A percentile compares a stretch with the other conserved stretches of the same genome.
phyloP scores from a whole-genome alignment of 2,113 vertebrate species.

The Crypturellus undulatus region DNA sequence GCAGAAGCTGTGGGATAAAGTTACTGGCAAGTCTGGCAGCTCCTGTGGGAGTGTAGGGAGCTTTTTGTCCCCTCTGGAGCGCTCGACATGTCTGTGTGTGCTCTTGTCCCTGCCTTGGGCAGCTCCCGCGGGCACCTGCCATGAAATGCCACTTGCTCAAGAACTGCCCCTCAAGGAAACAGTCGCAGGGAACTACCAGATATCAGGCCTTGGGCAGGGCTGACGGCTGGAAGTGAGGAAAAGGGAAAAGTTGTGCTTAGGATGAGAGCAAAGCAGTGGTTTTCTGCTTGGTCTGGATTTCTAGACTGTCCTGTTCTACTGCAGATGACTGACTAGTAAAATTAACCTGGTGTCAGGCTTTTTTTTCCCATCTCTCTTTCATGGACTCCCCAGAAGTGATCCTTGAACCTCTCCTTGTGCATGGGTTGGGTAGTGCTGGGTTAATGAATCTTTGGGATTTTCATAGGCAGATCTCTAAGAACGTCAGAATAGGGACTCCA shows the following conservation, averaged over 20 bases:
- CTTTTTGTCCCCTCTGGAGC: background rate
- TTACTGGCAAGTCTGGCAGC: fast-evolving
- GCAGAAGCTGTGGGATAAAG: background rate
- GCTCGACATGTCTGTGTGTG: background rate
- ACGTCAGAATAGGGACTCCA: background rate
- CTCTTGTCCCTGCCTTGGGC: background rate
- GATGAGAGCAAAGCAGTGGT: too few relatives aligned
- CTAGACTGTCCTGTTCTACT: background rate
- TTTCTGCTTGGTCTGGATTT: background rate
- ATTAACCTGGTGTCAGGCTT: background rate
- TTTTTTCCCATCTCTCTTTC: background rate
- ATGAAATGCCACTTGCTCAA: background rate
- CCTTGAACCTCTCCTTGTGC: background rate
- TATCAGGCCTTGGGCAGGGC: background rate
- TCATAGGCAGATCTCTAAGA: background rate
- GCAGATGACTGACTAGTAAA: background rate
- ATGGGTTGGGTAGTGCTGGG: background rate
- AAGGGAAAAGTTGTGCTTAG: background rate
- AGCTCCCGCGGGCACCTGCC: fast-evolving
- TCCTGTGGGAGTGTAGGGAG: background rate
- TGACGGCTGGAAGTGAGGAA: background rate
- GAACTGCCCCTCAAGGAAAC: background rate
- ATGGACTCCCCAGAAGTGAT: background rate
- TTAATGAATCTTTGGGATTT: background rate
- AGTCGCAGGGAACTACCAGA: background rate